phyloP scores from a whole-genome alignment of 2,888 invertebrate species.

The Hofmannophila pseudospretella region DNA sequence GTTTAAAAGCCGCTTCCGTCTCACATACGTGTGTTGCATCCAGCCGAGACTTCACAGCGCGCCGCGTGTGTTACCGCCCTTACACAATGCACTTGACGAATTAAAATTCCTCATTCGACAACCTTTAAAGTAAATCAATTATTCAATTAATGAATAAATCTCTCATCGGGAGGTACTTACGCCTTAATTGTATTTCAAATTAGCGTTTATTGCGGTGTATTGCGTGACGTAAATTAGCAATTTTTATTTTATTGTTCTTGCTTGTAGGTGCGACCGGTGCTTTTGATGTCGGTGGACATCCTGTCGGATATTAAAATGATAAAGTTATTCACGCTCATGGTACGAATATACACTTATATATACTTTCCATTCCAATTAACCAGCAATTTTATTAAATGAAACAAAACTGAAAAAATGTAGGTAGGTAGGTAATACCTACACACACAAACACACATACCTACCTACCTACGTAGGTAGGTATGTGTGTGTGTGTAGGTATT shows the following conservation, averaged over 20 bases:
- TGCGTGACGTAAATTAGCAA: conserved; percentile 10
- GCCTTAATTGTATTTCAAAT: conserved; percentile 45
- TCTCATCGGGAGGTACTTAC: conserved; percentile 52
- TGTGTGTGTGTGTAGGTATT: no score
- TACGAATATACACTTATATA: no score
- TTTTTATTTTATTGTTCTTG: neutral
- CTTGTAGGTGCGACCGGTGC: conserved; percentile 3
- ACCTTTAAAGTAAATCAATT: conserved; percentile 2
- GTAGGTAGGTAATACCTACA: no score
- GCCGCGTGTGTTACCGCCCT: conserved; percentile 53
- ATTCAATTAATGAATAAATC: conserved; percentile 43
- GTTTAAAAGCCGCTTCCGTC: conserved; percentile 65
- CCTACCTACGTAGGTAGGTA: no score
- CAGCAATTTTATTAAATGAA: no score
- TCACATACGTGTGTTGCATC: conserved; percentile 54
- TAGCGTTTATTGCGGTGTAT: conserved; percentile 23
- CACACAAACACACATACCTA: no score
- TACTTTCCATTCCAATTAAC: no score
- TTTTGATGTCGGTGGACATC: conserved; percentile 7
- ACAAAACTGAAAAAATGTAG: no score
- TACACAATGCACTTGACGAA: conserved; percentile 50
- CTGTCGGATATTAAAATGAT: conserved; percentile 8
- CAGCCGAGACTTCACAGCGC: conserved; percentile 40
- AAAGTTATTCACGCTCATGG: conserved; percentile 1
- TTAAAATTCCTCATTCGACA: conserved; percentile 33